Evolutionary conservation across 2,113 vertebrate genomes (phyloP), one percentile per base, ranked within the genome.

Genomic region (Cygnus atratus): DNA sequence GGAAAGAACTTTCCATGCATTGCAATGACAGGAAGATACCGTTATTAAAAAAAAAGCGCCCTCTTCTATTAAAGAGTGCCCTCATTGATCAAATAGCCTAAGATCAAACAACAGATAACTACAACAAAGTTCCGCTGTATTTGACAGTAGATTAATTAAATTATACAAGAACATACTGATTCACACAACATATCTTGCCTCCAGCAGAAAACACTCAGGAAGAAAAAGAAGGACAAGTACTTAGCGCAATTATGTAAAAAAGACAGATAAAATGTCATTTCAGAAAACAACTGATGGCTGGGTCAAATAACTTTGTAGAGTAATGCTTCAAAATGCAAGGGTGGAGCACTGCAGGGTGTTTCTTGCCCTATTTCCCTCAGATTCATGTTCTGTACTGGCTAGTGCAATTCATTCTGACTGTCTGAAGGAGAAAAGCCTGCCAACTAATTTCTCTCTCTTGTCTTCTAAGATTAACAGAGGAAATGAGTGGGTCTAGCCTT

Each of bases 141-240:
- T 46, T 89, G 77, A 83, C 58, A 92, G 54, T 8, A 31, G 37
- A 43, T 68, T 92, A 78, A 92, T 80, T 92, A 79, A 91, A 93
- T 88, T 83, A 87, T 43, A 76, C 44, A 82, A 75, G 43, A 91
- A 79, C 62, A 89, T 48, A 73, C 33, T 76, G 81, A 79, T 79
- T 89, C 35, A 85, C 35, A 89, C 58, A 92, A 28, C 2, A 0
- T 39, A 58, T 43, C 33, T 65, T 91, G 48, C 62, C 66, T 87
- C 62, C 48, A 87, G 87, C 39, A 92, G 74, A 95, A 87, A 89
- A 78, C 31, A 62, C 13, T 86, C 37, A 57, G 4, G 44, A 89
- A 91, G 43, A 84, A 84, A 81, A 84, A 43, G 55, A 73, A 88
- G 89, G 84, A 73, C 58, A 95, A 87, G 39, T 24, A 84, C 44